Percentiles rank a stretch among this genome's conserved stretches.
Evolutionary conservation across 37 sponge, comb jelly and placozoan species (phyloP).

Genomic region (Beroe ovata): DNA sequence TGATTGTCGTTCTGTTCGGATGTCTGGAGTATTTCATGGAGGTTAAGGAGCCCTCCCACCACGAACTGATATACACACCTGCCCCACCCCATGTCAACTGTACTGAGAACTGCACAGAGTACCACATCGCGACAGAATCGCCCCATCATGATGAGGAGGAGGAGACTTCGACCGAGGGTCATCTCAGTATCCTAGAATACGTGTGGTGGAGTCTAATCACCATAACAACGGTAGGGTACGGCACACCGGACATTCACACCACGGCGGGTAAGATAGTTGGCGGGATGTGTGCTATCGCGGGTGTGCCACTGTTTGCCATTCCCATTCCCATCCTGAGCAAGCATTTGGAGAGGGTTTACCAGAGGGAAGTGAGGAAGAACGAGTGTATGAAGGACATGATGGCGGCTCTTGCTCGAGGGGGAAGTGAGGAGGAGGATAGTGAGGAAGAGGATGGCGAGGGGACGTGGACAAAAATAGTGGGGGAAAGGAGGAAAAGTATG

Average conservation of each 20-base stretch:
- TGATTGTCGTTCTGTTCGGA: slow-evolving; percentile 25
- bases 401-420: slow-evolving; percentile 1
- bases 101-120: neutral
- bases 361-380: slow-evolving; percentile 59
- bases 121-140: neutral
- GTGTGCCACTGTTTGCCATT: slow-evolving; percentile 53
- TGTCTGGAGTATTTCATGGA: slow-evolving; percentile 46
- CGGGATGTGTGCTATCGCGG: slow-evolving; percentile 57
- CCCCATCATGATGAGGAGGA: neutral
- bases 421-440: neutral
- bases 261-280: slow-evolving; percentile 52
- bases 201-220: slow-evolving; percentile 66
- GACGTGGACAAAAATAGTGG: slow-evolving; percentile 36
- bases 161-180: slow-evolving; percentile 4
- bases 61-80: neutral
- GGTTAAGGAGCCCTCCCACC: slow-evolving; percentile 12
- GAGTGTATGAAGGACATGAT: slow-evolving; percentile 51
- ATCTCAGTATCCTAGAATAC: slow-evolving; percentile 52
- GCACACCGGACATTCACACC: slow-evolving; percentile 2
- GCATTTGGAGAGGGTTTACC: slow-evolving; percentile 32
- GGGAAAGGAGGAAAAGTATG: slow-evolving; percentile 58
- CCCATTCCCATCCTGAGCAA: slow-evolving; percentile 53
- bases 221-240: slow-evolving; percentile 48
- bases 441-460: neutral
- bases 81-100: neutral